A percentile compares a stretch with the other conserved stretches of the same genome.
Evolutionary conservation across 2,113 vertebrate genomes (phyloP).

Genomic region (Amphiprion ocellaris): DNA sequence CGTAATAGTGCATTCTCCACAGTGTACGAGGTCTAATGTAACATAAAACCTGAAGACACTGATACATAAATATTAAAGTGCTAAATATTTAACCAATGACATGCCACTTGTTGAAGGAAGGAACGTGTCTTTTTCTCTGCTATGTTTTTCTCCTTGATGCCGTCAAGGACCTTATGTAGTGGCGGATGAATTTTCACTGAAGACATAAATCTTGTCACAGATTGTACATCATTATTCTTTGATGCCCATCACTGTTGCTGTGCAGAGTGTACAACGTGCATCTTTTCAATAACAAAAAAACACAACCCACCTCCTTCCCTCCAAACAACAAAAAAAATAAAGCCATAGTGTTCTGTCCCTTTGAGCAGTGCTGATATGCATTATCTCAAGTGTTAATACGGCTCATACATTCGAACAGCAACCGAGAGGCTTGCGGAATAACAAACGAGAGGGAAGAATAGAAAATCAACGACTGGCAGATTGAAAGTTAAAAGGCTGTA

Average conservation of each 20-base stretch:
- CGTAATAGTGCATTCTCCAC: too few species aligned
- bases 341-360: constrained; percentile 16
- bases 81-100: neutral
- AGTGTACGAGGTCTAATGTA: too few species aligned
- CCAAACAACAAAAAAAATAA: neutral
- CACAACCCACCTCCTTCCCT: neutral
- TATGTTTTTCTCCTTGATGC: neutral
- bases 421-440: constrained; percentile 43
- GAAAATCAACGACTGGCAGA: constrained; percentile 72
- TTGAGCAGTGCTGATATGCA: constrained; percentile 43
- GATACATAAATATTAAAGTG: neutral
- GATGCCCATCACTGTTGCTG: constrained; percentile 6
- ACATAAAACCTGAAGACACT: neutral
- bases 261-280: constrained; percentile 9
- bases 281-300: neutral
- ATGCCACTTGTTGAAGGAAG: constrained; percentile 3
- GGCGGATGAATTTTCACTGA: neutral
- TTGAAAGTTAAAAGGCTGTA: constrained; percentile 83
- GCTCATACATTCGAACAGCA: constrained; percentile 37
- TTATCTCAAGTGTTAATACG: constrained; percentile 62
- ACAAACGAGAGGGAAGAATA: constrained; percentile 58
- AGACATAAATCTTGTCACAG: constrained; percentile 9
- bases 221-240: constrained; percentile 6
- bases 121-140: neutral
- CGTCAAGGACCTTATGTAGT: neutral